Conservation (phyloP, 2,113 vertebrate genomes). For the Sinocyclocheilus rhinocerous region DNA sequence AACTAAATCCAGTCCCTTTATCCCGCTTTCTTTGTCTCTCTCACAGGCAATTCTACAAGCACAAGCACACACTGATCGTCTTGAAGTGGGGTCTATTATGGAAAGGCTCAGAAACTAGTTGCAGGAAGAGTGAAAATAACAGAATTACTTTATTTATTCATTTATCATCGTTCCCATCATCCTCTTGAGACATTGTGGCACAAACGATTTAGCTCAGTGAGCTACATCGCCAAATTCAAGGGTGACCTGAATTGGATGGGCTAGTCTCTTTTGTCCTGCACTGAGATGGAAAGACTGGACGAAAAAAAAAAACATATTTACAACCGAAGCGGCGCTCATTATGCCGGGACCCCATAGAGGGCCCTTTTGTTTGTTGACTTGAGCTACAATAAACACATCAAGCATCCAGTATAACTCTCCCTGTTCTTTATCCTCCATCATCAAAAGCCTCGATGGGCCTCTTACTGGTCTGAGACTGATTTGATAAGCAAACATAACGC, state of each 20-base stretch:
- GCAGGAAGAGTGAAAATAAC: neutral
- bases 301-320: slow-evolving; percentile 71
- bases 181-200: slow-evolving; percentile 59
- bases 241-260: slow-evolving; percentile 78
- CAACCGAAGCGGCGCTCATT: slow-evolving; percentile 78
- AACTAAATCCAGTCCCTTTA: slow-evolving; percentile 59
- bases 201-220: slow-evolving; percentile 73
- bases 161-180: neutral
- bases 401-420: slow-evolving; percentile 65
- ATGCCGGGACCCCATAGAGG: slow-evolving; percentile 72
- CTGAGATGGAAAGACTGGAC: slow-evolving; percentile 67
- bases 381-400: slow-evolving; percentile 71
- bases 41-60: slow-evolving; percentile 56
- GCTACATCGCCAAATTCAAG: slow-evolving; percentile 68
- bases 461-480: slow-evolving; percentile 62
- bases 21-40: slow-evolving; percentile 35
- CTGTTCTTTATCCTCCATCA: slow-evolving; percentile 64
- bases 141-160: slow-evolving; percentile 13
- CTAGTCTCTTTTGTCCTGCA: slow-evolving; percentile 76
- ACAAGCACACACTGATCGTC: slow-evolving; percentile 41
- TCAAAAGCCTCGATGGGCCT: slow-evolving; percentile 66
- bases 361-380: slow-evolving; percentile 78
- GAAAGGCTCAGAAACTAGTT: slow-evolving; percentile 36
- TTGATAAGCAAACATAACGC: slow-evolving; percentile 58
- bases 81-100: slow-evolving; percentile 43